Base-by-base conservation (phyloP, 2,888 invertebrate genomes). In the Ctenicera cuprea region DNA sequence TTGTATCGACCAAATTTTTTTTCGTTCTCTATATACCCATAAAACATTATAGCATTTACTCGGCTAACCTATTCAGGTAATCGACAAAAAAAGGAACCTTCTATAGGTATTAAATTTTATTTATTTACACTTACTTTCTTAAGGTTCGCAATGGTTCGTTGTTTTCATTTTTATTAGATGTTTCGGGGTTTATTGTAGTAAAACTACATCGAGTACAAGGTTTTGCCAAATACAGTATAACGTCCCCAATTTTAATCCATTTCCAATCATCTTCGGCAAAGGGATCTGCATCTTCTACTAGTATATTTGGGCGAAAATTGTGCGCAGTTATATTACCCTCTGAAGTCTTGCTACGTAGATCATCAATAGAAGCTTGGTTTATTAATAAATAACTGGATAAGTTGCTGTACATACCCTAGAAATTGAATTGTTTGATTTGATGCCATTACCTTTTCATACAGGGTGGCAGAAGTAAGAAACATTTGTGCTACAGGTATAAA, bases 261-360 rank as follows among this genome's bases (percentile, higher is more conserved):
- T 88, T 86, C 91, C 91, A 91, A 14, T 85, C 79, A 74, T 91
- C 91, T 83, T 91, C 90, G 4, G 82, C 86, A 77, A 86, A 90
- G 3, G 90, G 82, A 22, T 84, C 78, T 20, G 84, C 82, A 8
- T 88, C 89, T 20, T 88, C 86, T 0, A 91, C 85, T 0, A 90
- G 82, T 52, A 92, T 87, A 80, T 90, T 91, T 4, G 91, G 90
- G 73, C 92, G 84, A 82, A 91, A 91, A 79, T 90, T 88, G 43
- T 87, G 80, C 11, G 85, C 83, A 5, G 87, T 83, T 2, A 90
- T 86, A 0, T 84, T 83, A 9, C 82, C 81, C 30, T 80, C 81
- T 18, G 73, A 71, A 22, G 90, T 82, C 64, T 86, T 87, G 18
- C 83, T 80, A 80, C 90, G 90, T 20, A 92, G 79, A 61, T 89